These are phyloP conservation scores for Microctonus hyperodae DNA, from an alignment of 2,888 invertebrate genomes.

Conservation along the genomic window DNA sequence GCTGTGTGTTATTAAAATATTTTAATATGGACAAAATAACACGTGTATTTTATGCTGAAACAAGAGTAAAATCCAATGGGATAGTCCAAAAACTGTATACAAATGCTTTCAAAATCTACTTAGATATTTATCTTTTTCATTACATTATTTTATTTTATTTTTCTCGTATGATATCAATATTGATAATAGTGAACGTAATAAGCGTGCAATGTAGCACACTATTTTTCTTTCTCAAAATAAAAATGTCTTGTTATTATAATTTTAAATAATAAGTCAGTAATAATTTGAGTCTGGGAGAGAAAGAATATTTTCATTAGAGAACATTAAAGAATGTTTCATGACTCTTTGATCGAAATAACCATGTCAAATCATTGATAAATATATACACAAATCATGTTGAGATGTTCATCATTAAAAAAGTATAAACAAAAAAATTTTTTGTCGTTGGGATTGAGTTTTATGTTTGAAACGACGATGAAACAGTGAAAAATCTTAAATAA, in stretches of 20 bases:
- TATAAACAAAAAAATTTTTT: slow-evolving; percentile 3
- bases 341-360: not conserved
- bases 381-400: slow-evolving; percentile 20
- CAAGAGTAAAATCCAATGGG: not conserved
- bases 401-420: not conserved
- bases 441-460: not conserved
- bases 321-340: not conserved
- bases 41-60: slow-evolving; percentile 16
- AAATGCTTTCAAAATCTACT: not conserved
- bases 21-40: slow-evolving; percentile 26
- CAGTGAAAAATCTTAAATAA: not conserved
- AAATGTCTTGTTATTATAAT: not conserved
- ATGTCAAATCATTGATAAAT: not conserved
- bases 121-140: not conserved
- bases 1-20: slow-evolving; percentile 25
- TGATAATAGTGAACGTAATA: not conserved
- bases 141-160: not conserved
- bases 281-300: not conserved
- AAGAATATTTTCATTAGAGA: slow-evolving; percentile 9
- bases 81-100: not conserved
- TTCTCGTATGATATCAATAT: not conserved
- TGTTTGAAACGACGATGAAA: not conserved
- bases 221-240: not conserved
- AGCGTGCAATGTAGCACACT: not conserved
- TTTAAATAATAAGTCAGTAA: not conserved